phyloP scores from a whole-genome alignment of 1,140 invertebrate genomes.

The Protaetia brevitarsis region DNA sequence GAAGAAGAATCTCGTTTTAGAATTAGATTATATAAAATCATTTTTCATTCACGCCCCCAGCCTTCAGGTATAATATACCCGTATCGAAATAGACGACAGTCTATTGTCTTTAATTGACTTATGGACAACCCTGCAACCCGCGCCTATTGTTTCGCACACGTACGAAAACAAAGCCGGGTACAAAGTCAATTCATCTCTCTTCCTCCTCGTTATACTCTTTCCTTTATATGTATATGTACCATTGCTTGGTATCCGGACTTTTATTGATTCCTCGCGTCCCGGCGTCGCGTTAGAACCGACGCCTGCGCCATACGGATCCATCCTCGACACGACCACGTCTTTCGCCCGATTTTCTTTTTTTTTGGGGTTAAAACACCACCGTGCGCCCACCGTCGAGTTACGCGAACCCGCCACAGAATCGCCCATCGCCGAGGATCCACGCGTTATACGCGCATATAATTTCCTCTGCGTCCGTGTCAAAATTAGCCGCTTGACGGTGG shows the following conservation, averaged over 20 bases:
- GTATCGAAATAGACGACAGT: too few relatives aligned
- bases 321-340: background rate
- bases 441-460: background rate
- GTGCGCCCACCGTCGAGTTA: too few relatives aligned
- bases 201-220: background rate
- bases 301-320: background rate
- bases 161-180: background rate
- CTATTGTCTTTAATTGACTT: too few relatives aligned
- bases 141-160: background rate
- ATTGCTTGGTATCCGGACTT: background rate
- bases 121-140: background rate
- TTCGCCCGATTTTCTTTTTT: background rate
- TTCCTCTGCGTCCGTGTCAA: conserved; percentile 14
- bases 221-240: background rate
- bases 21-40: too few relatives aligned
- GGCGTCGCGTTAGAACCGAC: conserved; percentile 1
- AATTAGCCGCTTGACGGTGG: conserved; percentile 26
- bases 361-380: conserved; percentile 8
- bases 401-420: too few relatives aligned
- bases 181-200: background rate
- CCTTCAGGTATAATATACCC: too few relatives aligned
- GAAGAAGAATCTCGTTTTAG: too few relatives aligned
- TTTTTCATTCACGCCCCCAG: too few relatives aligned
- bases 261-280: conserved; percentile 13
- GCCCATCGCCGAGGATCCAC: too few relatives aligned